phyloP scores from a whole-genome alignment of 2,113 vertebrate genomes.

The human region DNA sequence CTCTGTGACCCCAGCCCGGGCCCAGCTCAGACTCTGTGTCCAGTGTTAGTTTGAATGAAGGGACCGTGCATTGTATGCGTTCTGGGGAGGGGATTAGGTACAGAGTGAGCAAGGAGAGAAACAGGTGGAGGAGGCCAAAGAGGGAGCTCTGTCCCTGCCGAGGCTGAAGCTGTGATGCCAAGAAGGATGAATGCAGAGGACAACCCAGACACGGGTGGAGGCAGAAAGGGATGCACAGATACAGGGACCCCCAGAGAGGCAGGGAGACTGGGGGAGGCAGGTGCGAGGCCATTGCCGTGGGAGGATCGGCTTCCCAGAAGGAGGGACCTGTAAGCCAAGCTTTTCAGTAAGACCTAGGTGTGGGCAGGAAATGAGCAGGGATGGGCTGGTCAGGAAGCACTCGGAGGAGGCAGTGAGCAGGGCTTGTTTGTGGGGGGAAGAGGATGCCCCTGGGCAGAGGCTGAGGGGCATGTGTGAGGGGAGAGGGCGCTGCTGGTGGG shows the following conservation, averaged over 20 bases:
- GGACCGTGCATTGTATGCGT: fast-evolving
- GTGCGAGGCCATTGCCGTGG: fast-evolving
- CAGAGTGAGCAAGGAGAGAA: not conserved
- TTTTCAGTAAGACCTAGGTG: not conserved
- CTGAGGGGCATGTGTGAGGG: fast-evolving
- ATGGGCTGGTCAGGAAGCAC: not conserved
- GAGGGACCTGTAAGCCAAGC: not conserved
- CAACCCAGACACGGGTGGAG: fast-evolving
- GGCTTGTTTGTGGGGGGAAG: not conserved
- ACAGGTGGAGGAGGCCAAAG: not conserved
- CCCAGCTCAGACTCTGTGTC: not conserved
- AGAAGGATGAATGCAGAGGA: too few species aligned
- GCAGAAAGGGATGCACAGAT: not conserved
- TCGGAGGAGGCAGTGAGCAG: not conserved
- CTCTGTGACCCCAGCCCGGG: not conserved
- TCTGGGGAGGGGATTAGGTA: not conserved
- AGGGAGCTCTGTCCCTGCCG: fast-evolving
- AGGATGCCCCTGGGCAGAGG: not conserved
- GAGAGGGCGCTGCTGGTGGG: not conserved
- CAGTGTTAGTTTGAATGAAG: not conserved
- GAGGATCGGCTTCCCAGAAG: not conserved
- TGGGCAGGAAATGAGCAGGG: not conserved
- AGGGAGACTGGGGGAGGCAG: not conserved
- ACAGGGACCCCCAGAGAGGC: not conserved
- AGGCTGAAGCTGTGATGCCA: not conserved